Percentiles rank a stretch among this genome's conserved stretches.
These are phyloP conservation scores for Nymphalis polychloros DNA, from an alignment of 2,888 invertebrate genomes.

Conservation along the genomic window DNA sequence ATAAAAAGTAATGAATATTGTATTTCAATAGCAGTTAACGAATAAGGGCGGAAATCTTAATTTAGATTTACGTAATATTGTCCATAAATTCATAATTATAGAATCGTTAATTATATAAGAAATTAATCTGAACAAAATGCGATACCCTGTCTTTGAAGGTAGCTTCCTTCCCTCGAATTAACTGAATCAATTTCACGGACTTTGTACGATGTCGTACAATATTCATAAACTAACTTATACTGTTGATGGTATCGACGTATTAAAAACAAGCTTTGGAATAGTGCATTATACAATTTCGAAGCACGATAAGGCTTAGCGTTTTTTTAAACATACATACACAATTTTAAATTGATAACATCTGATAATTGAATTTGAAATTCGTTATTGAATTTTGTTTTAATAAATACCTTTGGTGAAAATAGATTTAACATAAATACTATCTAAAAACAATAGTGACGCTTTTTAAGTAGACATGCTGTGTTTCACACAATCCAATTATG, in stretches of 20 bases:
- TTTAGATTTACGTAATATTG: conserved; percentile 62
- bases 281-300: conserved; percentile 20
- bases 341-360: conserved; percentile 15
- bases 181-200: conserved; percentile 14
- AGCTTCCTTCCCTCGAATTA: conserved; percentile 44
- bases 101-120: conserved; percentile 48
- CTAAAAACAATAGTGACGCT: conserved; percentile 32
- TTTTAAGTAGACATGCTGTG: conserved; percentile 28
- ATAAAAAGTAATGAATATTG: conserved; percentile 5
- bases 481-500: conserved; percentile 18
- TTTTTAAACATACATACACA: conserved; percentile 11
- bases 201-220: not conserved
- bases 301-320: conserved; percentile 22
- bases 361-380: conserved; percentile 22
- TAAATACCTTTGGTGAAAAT: conserved; percentile 33
- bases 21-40: conserved; percentile 40
- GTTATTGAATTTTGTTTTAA: conserved; percentile 14
- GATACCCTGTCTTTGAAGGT: conserved; percentile 66
- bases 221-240: not conserved
- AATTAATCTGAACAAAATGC: conserved; percentile 48
- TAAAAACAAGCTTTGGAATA: conserved; percentile 14
- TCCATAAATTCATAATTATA: conserved; percentile 59
- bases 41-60: conserved; percentile 56
- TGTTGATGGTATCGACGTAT: conserved; percentile 16
- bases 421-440: conserved; percentile 32